A percentile compares a stretch with the other conserved stretches of the same genome.
phyloP scores from a whole-genome alignment of 2,888 invertebrate species.

The Leucoptera coffeella region DNA sequence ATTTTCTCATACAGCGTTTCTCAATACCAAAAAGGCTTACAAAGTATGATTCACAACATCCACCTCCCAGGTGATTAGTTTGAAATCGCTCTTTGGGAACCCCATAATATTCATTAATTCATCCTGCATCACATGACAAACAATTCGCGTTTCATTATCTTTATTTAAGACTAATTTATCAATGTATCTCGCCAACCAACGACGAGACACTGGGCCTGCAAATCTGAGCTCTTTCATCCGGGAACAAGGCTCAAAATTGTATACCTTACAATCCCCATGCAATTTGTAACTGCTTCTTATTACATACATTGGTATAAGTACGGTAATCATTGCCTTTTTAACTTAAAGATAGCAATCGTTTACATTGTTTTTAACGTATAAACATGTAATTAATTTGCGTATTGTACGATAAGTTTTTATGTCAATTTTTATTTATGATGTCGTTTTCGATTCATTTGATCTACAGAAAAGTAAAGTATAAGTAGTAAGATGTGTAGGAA shows the following conservation, averaged over 20 bases:
- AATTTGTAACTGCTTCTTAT: constrained; percentile 2
- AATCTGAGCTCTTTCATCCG: no score
- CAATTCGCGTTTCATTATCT: constrained; percentile 42
- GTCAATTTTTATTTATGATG: no score
- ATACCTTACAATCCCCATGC: no score
- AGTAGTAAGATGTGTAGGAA: no score
- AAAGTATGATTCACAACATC: no score
- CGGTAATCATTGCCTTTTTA: constrained; percentile 4
- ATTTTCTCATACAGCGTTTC: no score
- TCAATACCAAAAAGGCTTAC: no score
- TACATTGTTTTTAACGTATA: neutral
- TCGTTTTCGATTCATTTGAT: no score
- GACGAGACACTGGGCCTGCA: constrained; percentile 6
- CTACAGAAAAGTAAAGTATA: no score
- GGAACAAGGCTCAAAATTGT: no score
- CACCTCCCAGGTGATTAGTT: neutral
- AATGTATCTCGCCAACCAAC: constrained; percentile 10
- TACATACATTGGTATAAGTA: constrained; percentile 2
- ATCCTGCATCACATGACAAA: constrained; percentile 40
- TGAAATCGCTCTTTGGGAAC: constrained; percentile 7
- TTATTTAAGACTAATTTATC: constrained; percentile 44
- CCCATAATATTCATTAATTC: constrained; percentile 50
- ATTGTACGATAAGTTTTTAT: no score
- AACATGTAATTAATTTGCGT: no score
- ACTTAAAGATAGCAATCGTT: constrained; percentile 3